Evolutionary conservation across 2,797 vertebrate species (phyloP).

Genomic region (Rhadinocentrus ornatus): DNA sequence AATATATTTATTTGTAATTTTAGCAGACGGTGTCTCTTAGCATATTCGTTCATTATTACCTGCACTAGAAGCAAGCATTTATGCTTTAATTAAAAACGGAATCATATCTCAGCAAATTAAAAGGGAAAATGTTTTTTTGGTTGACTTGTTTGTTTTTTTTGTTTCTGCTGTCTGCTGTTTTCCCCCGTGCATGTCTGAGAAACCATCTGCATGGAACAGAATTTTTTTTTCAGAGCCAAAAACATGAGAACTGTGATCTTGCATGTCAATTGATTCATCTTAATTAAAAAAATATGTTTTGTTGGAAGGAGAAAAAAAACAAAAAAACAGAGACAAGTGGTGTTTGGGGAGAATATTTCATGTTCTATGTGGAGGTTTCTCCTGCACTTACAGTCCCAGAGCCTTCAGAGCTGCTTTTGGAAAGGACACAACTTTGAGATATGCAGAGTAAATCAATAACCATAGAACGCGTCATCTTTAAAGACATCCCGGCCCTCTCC

Average conservation of each 20-base stretch:
- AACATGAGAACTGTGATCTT: constrained; percentile 84
- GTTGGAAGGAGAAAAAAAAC: constrained; percentile 31
- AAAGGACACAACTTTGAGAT: constrained; percentile 56
- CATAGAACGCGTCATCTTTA: constrained; percentile 61
- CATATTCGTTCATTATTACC: constrained; percentile 81
- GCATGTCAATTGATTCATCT: constrained; percentile 85
- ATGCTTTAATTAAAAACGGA: constrained; percentile 87
- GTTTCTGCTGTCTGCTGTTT: constrained; percentile 78
- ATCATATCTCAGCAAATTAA: constrained; percentile 84
- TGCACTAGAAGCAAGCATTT: constrained; percentile 75
- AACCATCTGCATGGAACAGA: constrained; percentile 85
- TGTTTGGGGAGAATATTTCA: constrained; percentile 33
- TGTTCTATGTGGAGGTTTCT: constrained; percentile 45
- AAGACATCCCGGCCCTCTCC: constrained; percentile 61
- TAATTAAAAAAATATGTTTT: constrained; percentile 77
- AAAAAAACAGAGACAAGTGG: constrained; percentile 25
- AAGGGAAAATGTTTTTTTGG: constrained; percentile 82
- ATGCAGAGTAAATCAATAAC: constrained; percentile 75
- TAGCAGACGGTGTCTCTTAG: constrained; percentile 72
- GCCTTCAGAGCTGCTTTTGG: constrained; percentile 53
- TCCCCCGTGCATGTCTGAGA: constrained; percentile 76
- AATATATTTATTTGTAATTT: constrained; percentile 76
- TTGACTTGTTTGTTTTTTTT: constrained; percentile 82
- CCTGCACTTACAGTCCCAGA: constrained; percentile 27
- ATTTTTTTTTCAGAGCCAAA: constrained; percentile 79